Evolutionary conservation across 2,113 vertebrate species (phyloP), one percentile per base, ranked within the genome.

Genomic region (Corythoichthys intestinalis): DNA sequence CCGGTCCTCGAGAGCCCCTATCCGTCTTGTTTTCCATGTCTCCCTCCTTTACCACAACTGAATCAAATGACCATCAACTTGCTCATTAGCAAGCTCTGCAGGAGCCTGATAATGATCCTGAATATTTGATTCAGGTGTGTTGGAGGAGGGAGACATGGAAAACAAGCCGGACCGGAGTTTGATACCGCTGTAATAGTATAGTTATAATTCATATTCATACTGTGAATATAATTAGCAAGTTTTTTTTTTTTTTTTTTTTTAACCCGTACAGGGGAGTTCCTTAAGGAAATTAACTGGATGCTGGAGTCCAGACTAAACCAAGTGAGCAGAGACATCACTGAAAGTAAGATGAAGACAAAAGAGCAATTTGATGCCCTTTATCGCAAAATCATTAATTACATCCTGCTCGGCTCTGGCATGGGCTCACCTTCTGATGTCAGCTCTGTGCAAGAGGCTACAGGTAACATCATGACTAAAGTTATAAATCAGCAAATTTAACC

Each of bases 241-340:
- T 44, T 35, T 2, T 10, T 0, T 35, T 48, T 15, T 57, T 4
- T 44, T 66, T 10, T 65, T 34, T 69, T n/a, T n/a, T n/a, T n/a
- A n/a, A 28, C 20, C 20, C 20, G 20, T 28, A 15, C 77, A 95
- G 97, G 81, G 41, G 95, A 96, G 75, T 93, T 96, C 72, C 84
- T 95, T 1, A 80, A 90, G 13, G 93, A 94, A 63, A 92, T 95
- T 77, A 92, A 88, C 61, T 86, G 39, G 11, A 66, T 92, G 59
- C 11, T 93, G 68, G 92, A 93, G 65, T 90, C 87, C 28, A 91
- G 83, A 70, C 81, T 98, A 82, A 81, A 83, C 53, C 74, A 89
- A 4, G 9, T 95, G 70, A 83, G 85, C 73, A 91, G 93, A 79
- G 93, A 93, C 61, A 94, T 98, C 85, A 94, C 93, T 0, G 93